Evolutionary conservation across 2,113 vertebrate genomes (phyloP), one percentile per base, ranked within the genome.

Genomic region (Tricholaema leucomelas): DNA sequence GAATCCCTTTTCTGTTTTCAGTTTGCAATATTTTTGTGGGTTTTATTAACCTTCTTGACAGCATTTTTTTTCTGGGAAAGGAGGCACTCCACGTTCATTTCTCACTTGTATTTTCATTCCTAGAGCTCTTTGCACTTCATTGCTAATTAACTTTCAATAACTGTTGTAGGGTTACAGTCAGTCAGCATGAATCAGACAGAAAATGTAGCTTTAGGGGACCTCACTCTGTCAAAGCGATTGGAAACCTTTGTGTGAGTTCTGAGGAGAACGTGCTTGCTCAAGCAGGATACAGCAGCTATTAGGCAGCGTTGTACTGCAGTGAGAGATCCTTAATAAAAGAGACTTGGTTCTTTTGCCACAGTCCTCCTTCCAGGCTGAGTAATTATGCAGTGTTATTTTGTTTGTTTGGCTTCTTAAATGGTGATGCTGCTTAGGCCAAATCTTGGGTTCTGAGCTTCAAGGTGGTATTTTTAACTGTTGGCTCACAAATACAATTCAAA

Each of bases 141-240:
- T 3, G 52, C 77, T 96, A 96, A 95, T 95, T 95, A 96, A 94
- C 88, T 96, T 97, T 92, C 91, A 87, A 38, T 94, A 95, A 96
- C 83, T 94, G 90, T 91, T 63, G 2, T 54, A 87, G 90, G 80
- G 56, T 95, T 96, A 84, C 81, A 94, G 91, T 85, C 93, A 95
- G 84, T 91, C 92, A 91, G 87, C 92, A 80, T 96, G 96, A 97
- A 96, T 96, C 96, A 96, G 91, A 97, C 25, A 9, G 88, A 95
- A 95, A 95, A 93, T 87, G 93, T 86, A 92, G 81, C 77, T 97
- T 89, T 79, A 89, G 87, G 90, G 93, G 90, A 94, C 80, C 14
- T 6, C 71, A 59, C 70, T 81, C 80, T 90, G 90, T 90, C 91
- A 95, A 85, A 95, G 90, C 50, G 9, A 86, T 94, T 92, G 85